Percentiles rank a stretch among this genome's conserved stretches.
Conservation (phyloP, 1,140 invertebrate genomes). For the Doryteuthis pealeii region DNA sequence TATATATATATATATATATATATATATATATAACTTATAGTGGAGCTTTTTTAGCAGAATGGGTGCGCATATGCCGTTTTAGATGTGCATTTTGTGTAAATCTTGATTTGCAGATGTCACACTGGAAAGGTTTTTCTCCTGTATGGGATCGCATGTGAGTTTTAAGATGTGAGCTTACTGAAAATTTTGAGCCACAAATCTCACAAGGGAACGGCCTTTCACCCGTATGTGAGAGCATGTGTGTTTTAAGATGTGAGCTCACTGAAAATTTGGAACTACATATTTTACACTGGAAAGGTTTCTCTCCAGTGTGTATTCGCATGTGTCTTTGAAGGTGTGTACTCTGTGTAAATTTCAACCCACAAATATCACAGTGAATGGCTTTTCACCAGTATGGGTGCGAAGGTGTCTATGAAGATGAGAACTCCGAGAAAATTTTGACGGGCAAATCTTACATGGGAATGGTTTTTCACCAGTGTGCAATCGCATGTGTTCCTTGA, state of each 20-base stretch:
- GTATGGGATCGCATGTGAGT: neutral
- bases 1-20: too few relatives aligned
- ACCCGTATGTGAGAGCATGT: neutral
- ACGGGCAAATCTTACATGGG: conserved; percentile 21
- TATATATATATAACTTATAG: neutral
- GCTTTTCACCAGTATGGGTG: conserved; percentile 54
- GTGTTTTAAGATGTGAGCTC: neutral
- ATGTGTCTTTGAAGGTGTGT: neutral
- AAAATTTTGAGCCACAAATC: neutral
- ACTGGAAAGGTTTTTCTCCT: neutral
- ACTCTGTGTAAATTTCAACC: conserved; percentile 11
- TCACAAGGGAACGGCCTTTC: neutral
- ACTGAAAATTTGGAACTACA: neutral
- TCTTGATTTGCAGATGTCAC: neutral
- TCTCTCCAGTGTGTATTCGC: too few relatives aligned
- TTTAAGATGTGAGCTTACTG: neutral
- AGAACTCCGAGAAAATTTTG: conserved; percentile 17
- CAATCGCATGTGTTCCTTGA: conserved; percentile 19
- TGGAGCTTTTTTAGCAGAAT: neutral
- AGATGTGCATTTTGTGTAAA: neutral
- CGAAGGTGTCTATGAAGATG: conserved; percentile 21
- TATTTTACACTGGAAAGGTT: too few relatives aligned
- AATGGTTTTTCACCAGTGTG: conserved; percentile 26
- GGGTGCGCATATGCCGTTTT: neutral
- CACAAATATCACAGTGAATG: conserved; percentile 28